phyloP scores from a whole-genome alignment of 2,888 invertebrate species.

The Caenorhabditis angaria region DNA sequence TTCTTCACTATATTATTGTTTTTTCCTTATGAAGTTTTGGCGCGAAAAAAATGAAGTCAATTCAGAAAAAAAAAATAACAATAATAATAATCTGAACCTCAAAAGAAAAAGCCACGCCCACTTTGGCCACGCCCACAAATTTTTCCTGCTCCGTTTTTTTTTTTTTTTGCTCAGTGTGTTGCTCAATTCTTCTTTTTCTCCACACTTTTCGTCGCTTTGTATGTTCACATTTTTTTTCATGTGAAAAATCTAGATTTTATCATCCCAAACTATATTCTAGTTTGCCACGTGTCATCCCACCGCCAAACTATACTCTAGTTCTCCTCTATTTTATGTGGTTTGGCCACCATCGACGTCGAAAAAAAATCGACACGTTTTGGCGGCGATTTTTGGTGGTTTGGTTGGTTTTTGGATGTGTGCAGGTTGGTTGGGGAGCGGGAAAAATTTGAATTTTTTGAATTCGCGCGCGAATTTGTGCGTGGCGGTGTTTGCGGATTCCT shows the following conservation, averaged over 20 bases:
- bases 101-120: background rate
- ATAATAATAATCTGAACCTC: too few species aligned
- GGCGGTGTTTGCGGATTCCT: too few species aligned
- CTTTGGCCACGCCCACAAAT: background rate
- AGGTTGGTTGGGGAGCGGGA: background rate
- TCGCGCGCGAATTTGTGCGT: too few species aligned
- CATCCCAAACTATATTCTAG: too few species aligned
- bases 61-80: too few species aligned
- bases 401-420: background rate
- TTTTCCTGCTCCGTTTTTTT: background rate
- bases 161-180: too few species aligned
- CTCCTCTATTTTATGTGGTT: background rate
- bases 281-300: too few species aligned
- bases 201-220: too few species aligned
- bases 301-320: background rate
- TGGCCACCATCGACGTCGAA: constrained; percentile 4
- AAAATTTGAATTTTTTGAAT: too few species aligned
- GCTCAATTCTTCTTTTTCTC: background rate
- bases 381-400: background rate
- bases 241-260: too few species aligned
- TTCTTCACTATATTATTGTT: background rate
- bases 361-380: background rate
- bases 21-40: background rate
- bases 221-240: background rate
- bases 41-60: too few species aligned